Evolutionary conservation across 1,140 invertebrate species (phyloP).

Genomic region (Drosophila trapezifrons): DNA sequence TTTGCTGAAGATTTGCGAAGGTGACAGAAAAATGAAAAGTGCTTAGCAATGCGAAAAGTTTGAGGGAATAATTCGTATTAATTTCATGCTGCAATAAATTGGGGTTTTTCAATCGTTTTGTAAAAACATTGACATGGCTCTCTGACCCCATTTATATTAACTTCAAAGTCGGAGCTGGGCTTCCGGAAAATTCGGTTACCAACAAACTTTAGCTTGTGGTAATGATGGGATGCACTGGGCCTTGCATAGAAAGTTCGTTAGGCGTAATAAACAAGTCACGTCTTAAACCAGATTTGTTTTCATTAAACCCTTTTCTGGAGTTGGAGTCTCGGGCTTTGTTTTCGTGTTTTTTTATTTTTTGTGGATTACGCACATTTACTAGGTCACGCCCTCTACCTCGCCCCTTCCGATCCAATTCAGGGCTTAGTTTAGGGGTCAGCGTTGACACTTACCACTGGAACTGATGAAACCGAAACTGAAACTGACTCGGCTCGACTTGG

Average conservation of each 20-base stretch:
- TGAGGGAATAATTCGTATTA: background rate
- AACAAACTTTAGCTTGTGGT: background rate
- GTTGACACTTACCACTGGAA: slow-evolving; percentile 6
- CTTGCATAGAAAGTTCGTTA: slow-evolving; percentile 71
- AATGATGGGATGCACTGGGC: slow-evolving; percentile 13
- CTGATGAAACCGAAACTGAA: slow-evolving; percentile 13
- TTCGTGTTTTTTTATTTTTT: slow-evolving; percentile 5
- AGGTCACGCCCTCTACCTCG: slow-evolving; percentile 31
- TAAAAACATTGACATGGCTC: background rate
- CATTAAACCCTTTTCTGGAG: slow-evolving; percentile 21
- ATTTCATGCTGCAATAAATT: background rate
- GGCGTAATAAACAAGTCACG: slow-evolving; percentile 73
- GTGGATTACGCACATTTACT: slow-evolving; percentile 64
- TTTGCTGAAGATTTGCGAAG: background rate
- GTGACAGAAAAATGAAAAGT: slow-evolving; percentile 9
- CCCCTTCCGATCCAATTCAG: background rate
- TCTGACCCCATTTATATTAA: slow-evolving; percentile 11
- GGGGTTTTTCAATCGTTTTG: slow-evolving; percentile 3
- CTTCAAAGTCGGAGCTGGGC: too few species aligned
- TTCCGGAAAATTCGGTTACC: slow-evolving; percentile 9
- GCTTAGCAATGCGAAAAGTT: slow-evolving; percentile 9
- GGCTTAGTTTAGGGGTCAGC: slow-evolving; percentile 9
- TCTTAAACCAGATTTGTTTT: slow-evolving; percentile 65
- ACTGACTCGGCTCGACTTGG: background rate
- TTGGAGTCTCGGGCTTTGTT: background rate